Conservation (phyloP, 1,140 invertebrate genomes). For the Dryas iulia region DNA sequence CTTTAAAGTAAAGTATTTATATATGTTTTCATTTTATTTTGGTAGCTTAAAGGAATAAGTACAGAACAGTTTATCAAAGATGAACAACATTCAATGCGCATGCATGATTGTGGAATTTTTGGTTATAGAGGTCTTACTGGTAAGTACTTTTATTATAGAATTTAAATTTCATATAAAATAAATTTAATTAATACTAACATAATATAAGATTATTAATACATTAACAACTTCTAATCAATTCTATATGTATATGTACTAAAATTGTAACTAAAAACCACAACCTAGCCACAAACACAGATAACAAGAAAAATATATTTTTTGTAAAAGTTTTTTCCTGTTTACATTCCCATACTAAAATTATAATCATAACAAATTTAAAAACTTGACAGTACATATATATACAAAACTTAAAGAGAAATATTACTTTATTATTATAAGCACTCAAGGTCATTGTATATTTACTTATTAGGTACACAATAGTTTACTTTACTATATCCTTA, state of each 20-base stretch:
- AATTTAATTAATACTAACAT: not conserved
- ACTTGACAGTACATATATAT: no score
- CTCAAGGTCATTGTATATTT: not conserved
- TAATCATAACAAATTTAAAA: no score
- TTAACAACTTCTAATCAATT: not conserved
- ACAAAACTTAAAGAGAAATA: no score
- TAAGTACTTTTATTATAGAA: slow-evolving; percentile 38
- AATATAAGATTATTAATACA: not conserved
- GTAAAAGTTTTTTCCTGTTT: no score
- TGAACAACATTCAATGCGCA: slow-evolving; percentile 77
- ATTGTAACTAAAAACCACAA: no score
- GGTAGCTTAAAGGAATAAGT: slow-evolving; percentile 75
- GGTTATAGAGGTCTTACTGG: slow-evolving; percentile 78
- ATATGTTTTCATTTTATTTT: slow-evolving; percentile 28
- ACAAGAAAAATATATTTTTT: no score
- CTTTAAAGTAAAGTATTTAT: not conserved
- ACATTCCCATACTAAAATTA: no score
- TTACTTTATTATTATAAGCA: not conserved
- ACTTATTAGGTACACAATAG: not conserved
- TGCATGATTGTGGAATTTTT: slow-evolving; percentile 79
- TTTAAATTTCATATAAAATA: not conserved
- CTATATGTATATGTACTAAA: not conserved
- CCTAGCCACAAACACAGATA: no score
- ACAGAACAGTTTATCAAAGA: slow-evolving; percentile 79
- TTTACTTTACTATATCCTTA: not conserved